Base-by-base conservation (phyloP, 2,113 vertebrate species). In the Lepisosteus osseus region DNA sequence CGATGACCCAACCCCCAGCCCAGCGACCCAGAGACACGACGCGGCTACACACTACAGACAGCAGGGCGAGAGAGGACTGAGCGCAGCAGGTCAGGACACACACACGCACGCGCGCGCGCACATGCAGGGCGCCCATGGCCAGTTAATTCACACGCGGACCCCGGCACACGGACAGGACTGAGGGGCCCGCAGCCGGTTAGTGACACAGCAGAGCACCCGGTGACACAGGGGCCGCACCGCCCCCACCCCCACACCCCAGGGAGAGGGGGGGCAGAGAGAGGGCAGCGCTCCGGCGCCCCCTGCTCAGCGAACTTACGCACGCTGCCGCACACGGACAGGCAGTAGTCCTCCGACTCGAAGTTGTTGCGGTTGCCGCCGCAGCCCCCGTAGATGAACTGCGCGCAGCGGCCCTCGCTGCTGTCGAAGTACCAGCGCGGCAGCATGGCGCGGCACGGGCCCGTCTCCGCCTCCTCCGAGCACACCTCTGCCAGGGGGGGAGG, bases 291-390 rank as follows among this genome's bases (percentile, higher is more conserved):
- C 71, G 74, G 78, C 79, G 74, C 76, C 82, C 72, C 79, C 88
- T 0, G 29, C 29, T 29, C 29, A 29, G 29, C 29, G 29, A 90
- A 98, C 97, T 99, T 98, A 99, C 96, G 90, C 94, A 95, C 92
- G 82, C 93, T 95, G 92, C 94, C 92, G 95, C 97, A 99, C 90
- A 98, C 97, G 66, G 97, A 96, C 92, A 96, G 85, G 94, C 97
- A 99, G 94, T 99, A 98, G 61, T 97, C 95, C 91, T 98, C 92
- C 2, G 97, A 96, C 85, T 95, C 95, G 97, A 99, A 99, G 95
- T 99, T 99, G 96, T 99, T 99, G 87, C 95, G 90, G 94, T 99
- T 99, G 80, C 97, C 97, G 40, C 97, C 97, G 59, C 97, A 99
- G 94, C 97, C 97, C 43, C 97, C 97, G 84, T 97, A 99, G 96